Percentiles rank a stretch among this genome's conserved stretches.
phyloP scores from a whole-genome alignment of 2,113 vertebrate species.

The Raja brachyura region DNA sequence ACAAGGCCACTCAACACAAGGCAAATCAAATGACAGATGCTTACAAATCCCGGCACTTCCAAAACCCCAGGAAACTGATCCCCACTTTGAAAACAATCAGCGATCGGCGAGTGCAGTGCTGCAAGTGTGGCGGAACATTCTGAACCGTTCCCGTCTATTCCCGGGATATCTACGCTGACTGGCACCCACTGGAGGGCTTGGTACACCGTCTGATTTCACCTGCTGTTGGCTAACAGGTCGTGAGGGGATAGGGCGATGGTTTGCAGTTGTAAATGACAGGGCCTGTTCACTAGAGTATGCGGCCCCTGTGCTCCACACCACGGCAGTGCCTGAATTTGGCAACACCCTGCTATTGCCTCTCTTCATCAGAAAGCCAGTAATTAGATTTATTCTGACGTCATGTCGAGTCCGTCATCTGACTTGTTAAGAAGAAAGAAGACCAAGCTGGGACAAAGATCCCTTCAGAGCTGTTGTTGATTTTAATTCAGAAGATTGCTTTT shows the following conservation, averaged over 20 bases:
- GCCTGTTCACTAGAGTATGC: not conserved
- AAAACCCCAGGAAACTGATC: not conserved
- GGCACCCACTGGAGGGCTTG: not conserved
- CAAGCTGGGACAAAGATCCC: not conserved
- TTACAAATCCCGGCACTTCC: not conserved
- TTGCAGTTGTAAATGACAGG: not conserved
- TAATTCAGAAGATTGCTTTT: not conserved
- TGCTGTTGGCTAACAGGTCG: too few relatives aligned
- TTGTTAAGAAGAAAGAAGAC: not conserved
- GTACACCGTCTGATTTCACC: not conserved
- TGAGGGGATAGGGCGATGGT: not conserved
- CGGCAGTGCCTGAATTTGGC: not conserved
- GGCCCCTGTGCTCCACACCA: not conserved
- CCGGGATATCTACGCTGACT: not conserved
- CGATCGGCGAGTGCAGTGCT: not conserved
- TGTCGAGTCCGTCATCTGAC: not conserved
- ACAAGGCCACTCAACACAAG: not conserved
- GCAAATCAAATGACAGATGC: not conserved
- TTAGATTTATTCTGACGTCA: constrained; percentile 28
- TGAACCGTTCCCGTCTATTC: not conserved
- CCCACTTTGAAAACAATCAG: not conserved
- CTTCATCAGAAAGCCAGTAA: not conserved
- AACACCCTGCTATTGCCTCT: not conserved
- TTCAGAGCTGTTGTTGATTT: not conserved
- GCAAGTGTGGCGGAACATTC: not conserved